Evolutionary conservation across 2,888 invertebrate species (phyloP).

Genomic region (Baccha elongata): DNA sequence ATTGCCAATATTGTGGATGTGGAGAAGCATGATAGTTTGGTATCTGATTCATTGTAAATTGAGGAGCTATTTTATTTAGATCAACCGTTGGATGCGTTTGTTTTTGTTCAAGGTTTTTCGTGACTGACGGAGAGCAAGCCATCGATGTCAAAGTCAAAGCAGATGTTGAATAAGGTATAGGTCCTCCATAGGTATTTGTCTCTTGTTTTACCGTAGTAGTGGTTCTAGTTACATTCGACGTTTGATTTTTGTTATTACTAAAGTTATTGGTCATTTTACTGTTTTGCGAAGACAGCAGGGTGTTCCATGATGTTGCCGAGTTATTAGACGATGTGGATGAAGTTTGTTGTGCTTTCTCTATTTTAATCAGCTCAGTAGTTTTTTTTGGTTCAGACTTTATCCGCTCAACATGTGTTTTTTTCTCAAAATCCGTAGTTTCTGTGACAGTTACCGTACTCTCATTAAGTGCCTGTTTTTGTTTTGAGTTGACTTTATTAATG

Average conservation of each 20-base stretch:
- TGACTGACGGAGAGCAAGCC: constrained; percentile 44
- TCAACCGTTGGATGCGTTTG: constrained; percentile 80
- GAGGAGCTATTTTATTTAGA: constrained; percentile 85
- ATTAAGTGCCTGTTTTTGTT: constrained; percentile 41
- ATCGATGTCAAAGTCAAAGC: constrained; percentile 52
- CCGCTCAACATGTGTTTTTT: constrained; percentile 43
- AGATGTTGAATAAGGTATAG: constrained; percentile 53
- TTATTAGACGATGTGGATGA: constrained; percentile 38
- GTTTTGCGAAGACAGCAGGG: constrained; percentile 26
- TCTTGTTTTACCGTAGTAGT: constrained; percentile 61
- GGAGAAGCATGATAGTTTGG: constrained; percentile 86
- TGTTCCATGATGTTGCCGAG: constrained; percentile 41
- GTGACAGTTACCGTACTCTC: background rate
- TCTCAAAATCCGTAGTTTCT: constrained; percentile 38
- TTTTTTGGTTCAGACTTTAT: constrained; percentile 55
- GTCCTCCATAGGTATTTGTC: constrained; percentile 49
- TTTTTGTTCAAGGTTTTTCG: constrained; percentile 69
- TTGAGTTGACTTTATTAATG: constrained; percentile 38
- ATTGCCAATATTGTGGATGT: constrained; percentile 86
- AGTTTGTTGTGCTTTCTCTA: constrained; percentile 50
- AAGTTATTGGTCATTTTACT: constrained; percentile 24
- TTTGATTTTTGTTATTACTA: constrained; percentile 37
- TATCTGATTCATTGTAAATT: constrained; percentile 86
- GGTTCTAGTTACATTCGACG: constrained; percentile 35
- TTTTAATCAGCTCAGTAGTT: constrained; percentile 56